Evolutionary conservation across 92 coral and sea anemone species (phyloP), one percentile per base, ranked within the genome.

Genomic region (Zoanthus solanderi): DNA sequence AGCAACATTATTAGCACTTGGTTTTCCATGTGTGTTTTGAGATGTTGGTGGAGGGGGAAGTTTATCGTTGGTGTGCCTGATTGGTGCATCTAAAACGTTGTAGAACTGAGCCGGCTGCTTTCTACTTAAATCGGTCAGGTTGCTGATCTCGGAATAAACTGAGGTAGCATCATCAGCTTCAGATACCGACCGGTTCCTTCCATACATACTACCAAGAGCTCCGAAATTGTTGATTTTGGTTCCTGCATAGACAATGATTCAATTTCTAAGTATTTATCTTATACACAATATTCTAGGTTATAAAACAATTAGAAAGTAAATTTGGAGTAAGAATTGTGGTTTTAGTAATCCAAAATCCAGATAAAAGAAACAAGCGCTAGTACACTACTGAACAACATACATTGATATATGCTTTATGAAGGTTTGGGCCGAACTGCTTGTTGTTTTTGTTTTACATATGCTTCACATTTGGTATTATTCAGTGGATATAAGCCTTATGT

Each of bases 111-210:
- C 42, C 42, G 75, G 74, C 44, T 7, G 23, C 7, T 8, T 45
- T 15, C 34, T 45, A 12, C 57, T 65, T 16, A 45, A 31, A 10
- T 44, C 69, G 1, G 85, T 80, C n/a, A 80, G 58, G 45, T 80
- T 80, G 30, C 85, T 80, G 34, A 80, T 65, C 75, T 80, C 85
- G 11, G 85, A 80, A 50, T 80, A 80, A 9, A 80, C 75, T 15
- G 85, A 80, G 18, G 85, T 37, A 18, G 13, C 18, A 28, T 80
- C 85, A 15, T 80, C 85, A 9, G n/a, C 31, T 18, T 80, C 85
- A 9, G 73, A 67, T 9, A 63, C 42, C 8, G 75, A 63, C 23
- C 85, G 72, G 42, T 80, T 66, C 1, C 73, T 57, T 44, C 60
- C 60, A 42, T 63, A 80, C n/a, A 3, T 50, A 15, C 50, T 68